phyloP scores from a whole-genome alignment of 2,113 vertebrate species.

The Bubalus kerabau region DNA sequence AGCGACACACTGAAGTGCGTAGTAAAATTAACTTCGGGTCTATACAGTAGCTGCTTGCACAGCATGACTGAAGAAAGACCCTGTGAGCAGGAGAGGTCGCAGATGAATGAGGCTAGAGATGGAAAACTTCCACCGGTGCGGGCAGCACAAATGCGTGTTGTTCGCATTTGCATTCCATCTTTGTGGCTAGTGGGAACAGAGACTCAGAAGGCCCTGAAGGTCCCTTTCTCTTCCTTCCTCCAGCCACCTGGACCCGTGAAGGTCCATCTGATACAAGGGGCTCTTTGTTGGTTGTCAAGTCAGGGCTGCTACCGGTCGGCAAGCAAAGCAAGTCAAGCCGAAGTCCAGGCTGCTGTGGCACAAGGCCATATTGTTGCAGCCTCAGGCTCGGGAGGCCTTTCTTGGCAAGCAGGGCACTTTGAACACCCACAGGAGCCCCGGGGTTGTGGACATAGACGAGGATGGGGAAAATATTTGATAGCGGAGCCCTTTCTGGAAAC shows the following conservation, averaged over 20 bases:
- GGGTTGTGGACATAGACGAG: constrained; percentile 42
- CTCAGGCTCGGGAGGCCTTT: constrained; percentile 18
- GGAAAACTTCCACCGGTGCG: constrained; percentile 58
- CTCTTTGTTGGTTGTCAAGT: constrained; percentile 58
- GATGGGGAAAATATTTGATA: constrained; percentile 62
- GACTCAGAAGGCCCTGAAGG: constrained; percentile 48
- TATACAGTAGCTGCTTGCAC: constrained; percentile 67
- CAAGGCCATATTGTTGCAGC: constrained; percentile 51
- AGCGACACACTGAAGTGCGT: constrained; percentile 50
- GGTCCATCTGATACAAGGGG: constrained; percentile 32
- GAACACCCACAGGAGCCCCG: constrained; percentile 48
- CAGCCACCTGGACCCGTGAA: constrained; percentile 40
- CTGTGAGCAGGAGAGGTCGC: constrained; percentile 47
- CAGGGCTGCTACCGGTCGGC: not conserved
- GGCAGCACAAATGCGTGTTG: constrained; percentile 36
- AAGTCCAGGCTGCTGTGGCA: not conserved
- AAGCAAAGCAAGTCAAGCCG: not conserved
- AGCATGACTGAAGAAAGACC: constrained; percentile 72
- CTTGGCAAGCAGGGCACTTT: constrained; percentile 26
- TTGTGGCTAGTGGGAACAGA: constrained; percentile 53
- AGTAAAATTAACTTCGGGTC: constrained; percentile 68
- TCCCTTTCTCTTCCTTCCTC: constrained; percentile 38
- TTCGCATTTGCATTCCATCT: constrained; percentile 47
- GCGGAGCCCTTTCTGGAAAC: constrained; percentile 53
- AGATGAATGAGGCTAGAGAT: constrained; percentile 72